phyloP scores from a whole-genome alignment of 2,113 vertebrate genomes.

The Cheilinus undulatus region DNA sequence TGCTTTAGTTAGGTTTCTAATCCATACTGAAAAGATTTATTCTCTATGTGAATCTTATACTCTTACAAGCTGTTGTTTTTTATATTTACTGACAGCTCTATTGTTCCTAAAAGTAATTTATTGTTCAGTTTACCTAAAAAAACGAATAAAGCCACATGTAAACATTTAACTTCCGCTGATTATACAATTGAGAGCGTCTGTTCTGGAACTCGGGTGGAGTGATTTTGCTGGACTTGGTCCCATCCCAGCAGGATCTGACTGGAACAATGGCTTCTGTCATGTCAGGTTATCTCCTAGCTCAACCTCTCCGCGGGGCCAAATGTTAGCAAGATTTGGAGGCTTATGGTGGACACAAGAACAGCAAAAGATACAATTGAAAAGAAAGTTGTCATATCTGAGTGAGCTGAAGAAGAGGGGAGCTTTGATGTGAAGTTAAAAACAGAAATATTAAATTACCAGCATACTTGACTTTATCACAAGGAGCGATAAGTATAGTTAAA shows the following conservation, averaged over 20 bases:
- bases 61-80: neutral
- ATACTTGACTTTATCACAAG: constrained; percentile 5
- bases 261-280: constrained; percentile 35
- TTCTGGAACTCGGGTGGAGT: neutral
- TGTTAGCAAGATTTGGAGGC: constrained; percentile 37
- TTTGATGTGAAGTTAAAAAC: constrained; percentile 11
- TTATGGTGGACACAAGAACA: constrained; percentile 33
- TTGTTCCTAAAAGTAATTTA: neutral
- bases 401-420: neutral
- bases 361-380: constrained; percentile 39
- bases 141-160: neutral
- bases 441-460: constrained; percentile 1
- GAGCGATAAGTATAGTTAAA: neutral
- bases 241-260: constrained; percentile 9
- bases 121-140: neutral
- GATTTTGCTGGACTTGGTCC: constrained; percentile 28
- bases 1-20: neutral
- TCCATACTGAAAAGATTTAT: no score
- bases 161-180: neutral
- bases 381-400: neutral
- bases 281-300: constrained; percentile 31
- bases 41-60: no score
- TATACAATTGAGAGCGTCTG: neutral
- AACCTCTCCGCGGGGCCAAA: constrained; percentile 23
- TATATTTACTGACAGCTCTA: neutral